These are phyloP conservation scores for Orestias chungarensis DNA, from an alignment of 2,797 vertebrate genomes.

Conservation along the genomic window DNA sequence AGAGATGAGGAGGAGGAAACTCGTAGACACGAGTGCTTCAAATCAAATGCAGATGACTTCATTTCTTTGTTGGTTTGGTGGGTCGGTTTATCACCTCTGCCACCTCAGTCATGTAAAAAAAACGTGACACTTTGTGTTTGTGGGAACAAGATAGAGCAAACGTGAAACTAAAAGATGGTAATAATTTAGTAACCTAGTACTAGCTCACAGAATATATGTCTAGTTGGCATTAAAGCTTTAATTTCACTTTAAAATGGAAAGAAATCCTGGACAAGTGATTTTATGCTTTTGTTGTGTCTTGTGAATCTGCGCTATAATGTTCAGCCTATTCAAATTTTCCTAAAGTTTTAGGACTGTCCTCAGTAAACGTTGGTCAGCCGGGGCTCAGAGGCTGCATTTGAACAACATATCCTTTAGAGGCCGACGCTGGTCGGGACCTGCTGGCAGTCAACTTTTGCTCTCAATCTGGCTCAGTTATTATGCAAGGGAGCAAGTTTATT, in stretches of 20 bases:
- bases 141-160: background rate
- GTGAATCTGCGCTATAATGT: background rate
- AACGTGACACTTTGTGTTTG: background rate
- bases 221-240: background rate
- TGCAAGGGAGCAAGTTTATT: conserved; percentile 62
- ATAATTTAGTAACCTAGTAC: background rate
- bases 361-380: background rate
- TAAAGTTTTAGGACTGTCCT: background rate
- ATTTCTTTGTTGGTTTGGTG: background rate
- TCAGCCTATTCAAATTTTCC: background rate
- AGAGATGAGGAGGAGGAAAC: conserved; percentile 2
- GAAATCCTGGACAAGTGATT: background rate
- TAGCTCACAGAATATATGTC: background rate
- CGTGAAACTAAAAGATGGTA: background rate
- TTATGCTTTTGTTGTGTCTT: background rate
- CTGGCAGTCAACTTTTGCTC: conserved; percentile 41
- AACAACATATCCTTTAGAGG: conserved; percentile 17
- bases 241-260: background rate
- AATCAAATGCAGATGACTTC: conserved; percentile 7
- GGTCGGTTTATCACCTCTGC: conserved; percentile 15
- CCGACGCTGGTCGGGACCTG: conserved; percentile 45
- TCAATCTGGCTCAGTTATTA: conserved; percentile 52
- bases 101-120: background rate
- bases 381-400: conserved; percentile 8
- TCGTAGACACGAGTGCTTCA: conserved; percentile 11